Percentiles rank a stretch among this genome's conserved stretches.
These are phyloP conservation scores for Agonopterix heracliana DNA, from an alignment of 2,888 invertebrate genomes.

Conservation along the genomic window DNA sequence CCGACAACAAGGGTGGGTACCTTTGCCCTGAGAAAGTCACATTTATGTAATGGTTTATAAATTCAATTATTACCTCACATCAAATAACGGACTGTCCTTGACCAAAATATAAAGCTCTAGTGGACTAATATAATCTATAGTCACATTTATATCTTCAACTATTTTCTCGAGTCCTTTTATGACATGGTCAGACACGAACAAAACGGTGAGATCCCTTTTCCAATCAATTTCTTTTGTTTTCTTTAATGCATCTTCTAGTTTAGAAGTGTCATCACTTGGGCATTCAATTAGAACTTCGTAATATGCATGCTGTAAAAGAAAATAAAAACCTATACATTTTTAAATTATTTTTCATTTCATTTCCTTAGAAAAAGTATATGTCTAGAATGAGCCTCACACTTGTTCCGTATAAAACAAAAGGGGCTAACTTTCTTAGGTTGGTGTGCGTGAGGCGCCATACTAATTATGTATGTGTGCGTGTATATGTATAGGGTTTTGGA, in stretches of 20 bases:
- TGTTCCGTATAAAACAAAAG: too few species aligned
- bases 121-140: conserved; percentile 12
- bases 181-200: conserved; percentile 28
- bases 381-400: too few species aligned
- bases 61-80: conserved; percentile 22
- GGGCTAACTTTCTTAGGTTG: too few species aligned
- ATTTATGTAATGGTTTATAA: too few species aligned
- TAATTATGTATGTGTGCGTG: too few species aligned
- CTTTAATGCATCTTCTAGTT: conserved; percentile 34
- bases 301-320: conserved; percentile 23
- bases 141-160: conserved; percentile 16
- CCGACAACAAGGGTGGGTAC: too few species aligned
- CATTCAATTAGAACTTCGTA: conserved; percentile 42
- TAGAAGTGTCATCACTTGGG: conserved; percentile 30
- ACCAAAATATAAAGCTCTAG: conserved; percentile 27
- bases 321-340: too few species aligned
- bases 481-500: too few species aligned
- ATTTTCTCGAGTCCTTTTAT: conserved; percentile 25
- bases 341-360: too few species aligned
- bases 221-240: conserved; percentile 42
- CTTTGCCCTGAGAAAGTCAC: too few species aligned
- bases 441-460: too few species aligned
- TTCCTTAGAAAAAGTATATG: too few species aligned
- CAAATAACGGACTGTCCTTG: conserved; percentile 18
- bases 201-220: conserved; percentile 23